Evolutionary conservation across 2,888 invertebrate genomes (phyloP).

Genomic region (Xestobium rufovillosum): DNA sequence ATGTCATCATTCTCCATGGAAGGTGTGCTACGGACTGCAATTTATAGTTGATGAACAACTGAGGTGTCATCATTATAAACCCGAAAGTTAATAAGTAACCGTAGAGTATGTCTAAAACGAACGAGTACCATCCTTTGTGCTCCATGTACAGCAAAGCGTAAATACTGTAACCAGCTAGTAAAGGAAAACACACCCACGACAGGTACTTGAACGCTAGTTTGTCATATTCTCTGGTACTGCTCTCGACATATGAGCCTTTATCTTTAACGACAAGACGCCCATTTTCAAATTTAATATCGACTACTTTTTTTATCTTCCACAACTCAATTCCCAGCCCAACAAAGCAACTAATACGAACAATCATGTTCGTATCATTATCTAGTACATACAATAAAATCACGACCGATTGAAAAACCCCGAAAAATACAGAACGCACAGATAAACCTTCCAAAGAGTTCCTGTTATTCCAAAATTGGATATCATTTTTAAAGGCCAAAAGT

Average conservation of each 20-base stretch:
- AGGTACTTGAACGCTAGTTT: slow-evolving; percentile 93
- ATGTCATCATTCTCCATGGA: slow-evolving; percentile 99
- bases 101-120: slow-evolving; percentile 91
- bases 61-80: slow-evolving; percentile 99
- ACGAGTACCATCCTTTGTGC: slow-evolving; percentile 99
- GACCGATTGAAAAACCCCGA: slow-evolving; percentile 94
- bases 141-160: slow-evolving; percentile 94
- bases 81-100: slow-evolving; percentile 97
- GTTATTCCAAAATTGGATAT: slow-evolving; percentile 99
- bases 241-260: slow-evolving; percentile 94
- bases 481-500: slow-evolving; percentile 98
- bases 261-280: slow-evolving; percentile 79
- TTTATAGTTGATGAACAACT: slow-evolving; percentile 99
- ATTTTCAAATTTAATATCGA: slow-evolving; percentile 73
- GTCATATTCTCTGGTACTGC: slow-evolving; percentile 90
- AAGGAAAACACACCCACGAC: slow-evolving; percentile 92
- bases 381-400: slow-evolving; percentile 93
- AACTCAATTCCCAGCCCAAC: slow-evolving; percentile 93
- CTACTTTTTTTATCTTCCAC: slow-evolving; percentile 98
- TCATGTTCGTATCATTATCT: slow-evolving; percentile 97
- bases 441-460: slow-evolving; percentile 94
- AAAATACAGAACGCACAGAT: slow-evolving; percentile 96
- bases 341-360: slow-evolving; percentile 90
- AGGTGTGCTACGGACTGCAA: slow-evolving; percentile 98
- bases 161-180: slow-evolving; percentile 85